Evolutionary conservation across 2,797 vertebrate genomes (phyloP).

Genomic region (Peromyscus eremicus): DNA sequence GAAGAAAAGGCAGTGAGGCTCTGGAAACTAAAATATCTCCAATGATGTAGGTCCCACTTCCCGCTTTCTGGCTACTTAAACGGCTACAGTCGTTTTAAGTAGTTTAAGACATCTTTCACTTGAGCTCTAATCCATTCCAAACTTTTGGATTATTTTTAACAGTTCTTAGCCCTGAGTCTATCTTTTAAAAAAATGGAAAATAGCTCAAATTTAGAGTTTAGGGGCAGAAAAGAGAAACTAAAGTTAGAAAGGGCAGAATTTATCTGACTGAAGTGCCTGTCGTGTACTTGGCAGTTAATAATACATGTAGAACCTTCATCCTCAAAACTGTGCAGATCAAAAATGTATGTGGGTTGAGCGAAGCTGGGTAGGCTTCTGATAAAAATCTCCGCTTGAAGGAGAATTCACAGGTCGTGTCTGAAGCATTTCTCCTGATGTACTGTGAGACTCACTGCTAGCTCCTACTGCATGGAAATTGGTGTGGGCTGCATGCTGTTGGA

Average conservation of each 20-base stretch:
- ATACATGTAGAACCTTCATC: background rate
- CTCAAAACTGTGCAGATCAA: constrained; percentile 3
- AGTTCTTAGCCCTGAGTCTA: background rate
- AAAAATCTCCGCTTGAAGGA: background rate
- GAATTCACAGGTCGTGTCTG: background rate
- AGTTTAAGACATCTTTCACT: background rate
- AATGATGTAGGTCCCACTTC: background rate
- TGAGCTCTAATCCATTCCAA: background rate
- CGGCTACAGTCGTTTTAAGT: background rate
- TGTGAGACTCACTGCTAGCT: background rate
- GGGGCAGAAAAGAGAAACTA: background rate
- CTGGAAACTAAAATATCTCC: background rate
- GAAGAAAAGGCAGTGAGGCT: background rate
- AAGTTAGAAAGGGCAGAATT: constrained; percentile 34
- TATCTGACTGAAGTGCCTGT: background rate
- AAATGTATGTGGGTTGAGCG: background rate
- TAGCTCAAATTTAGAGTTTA: background rate
- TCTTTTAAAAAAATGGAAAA: background rate
- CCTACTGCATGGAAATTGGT: background rate
- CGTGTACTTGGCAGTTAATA: background rate
- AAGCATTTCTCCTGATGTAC: background rate
- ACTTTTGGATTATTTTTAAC: constrained; percentile 34
- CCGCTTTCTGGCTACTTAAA: background rate
- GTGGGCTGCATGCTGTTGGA: background rate
- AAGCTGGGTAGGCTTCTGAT: background rate